These are phyloP conservation scores for Malurus elegans DNA, from an alignment of 2,113 vertebrate genomes.

Conservation along the genomic window DNA sequence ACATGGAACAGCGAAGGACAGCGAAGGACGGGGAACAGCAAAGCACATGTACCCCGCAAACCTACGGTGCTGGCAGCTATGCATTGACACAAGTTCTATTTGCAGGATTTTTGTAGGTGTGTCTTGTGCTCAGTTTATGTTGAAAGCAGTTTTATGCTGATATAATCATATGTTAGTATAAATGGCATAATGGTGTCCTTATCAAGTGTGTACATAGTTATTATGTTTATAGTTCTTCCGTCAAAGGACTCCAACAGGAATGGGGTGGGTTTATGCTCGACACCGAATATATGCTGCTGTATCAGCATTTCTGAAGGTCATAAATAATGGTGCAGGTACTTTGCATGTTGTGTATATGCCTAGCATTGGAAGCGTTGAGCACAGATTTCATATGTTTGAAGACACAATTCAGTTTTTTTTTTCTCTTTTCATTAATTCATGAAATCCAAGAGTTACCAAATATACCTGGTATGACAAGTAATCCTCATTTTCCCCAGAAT, in stretches of 20 bases:
- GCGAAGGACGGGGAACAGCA: not conserved
- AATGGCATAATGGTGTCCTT: conserved; percentile 1
- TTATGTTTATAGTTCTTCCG: not conserved
- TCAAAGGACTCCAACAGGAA: not conserved
- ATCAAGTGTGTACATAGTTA: not conserved
- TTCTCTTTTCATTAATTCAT: not conserved
- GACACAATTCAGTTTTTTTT: not conserved
- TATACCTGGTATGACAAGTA: not conserved
- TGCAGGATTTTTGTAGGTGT: not conserved
- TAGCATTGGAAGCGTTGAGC: not conserved
- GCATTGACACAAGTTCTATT: not conserved
- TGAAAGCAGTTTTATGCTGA: not conserved
- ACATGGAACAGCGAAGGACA: not conserved
- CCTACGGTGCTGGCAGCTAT: not conserved
- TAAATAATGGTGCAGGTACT: not conserved
- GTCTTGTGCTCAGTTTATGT: not conserved
- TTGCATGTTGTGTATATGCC: not conserved
- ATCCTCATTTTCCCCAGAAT: not conserved
- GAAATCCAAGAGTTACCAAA: not conserved
- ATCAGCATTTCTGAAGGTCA: not conserved
- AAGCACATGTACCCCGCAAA: not conserved
- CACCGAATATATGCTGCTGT: not conserved
- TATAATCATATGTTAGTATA: not conserved
- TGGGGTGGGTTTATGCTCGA: not conserved
- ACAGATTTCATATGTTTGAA: not conserved